Percentiles rank a stretch among this genome's conserved stretches.
Conservation (phyloP, 2,797 vertebrate species). For the Thamnophis elegans region DNA sequence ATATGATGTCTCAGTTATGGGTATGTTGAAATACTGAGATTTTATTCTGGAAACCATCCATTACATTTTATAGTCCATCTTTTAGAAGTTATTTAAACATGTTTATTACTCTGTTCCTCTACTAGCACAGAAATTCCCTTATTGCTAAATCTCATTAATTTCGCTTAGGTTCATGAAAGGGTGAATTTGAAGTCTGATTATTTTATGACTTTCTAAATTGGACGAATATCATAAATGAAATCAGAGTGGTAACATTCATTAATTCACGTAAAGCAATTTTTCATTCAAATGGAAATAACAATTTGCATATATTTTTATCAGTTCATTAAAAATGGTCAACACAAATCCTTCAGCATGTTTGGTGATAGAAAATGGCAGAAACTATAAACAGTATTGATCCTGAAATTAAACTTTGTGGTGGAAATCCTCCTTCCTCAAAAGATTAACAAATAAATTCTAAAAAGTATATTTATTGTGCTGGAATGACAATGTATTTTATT, state of each 20-base stretch:
- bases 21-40: conserved; percentile 71
- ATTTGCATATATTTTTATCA: conserved; percentile 39
- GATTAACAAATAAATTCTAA: conserved; percentile 11
- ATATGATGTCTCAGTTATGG: conserved; percentile 97
- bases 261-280: conserved; percentile 9
- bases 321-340: conserved; percentile 28
- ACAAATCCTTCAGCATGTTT: conserved; percentile 40
- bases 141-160: conserved; percentile 52
- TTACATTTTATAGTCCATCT: conserved; percentile 35
- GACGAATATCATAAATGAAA: conserved; percentile 43
- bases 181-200: conserved; percentile 58
- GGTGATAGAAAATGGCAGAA: conserved; percentile 24
- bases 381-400: not conserved
- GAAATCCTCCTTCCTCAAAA: not conserved
- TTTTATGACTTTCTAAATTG: conserved; percentile 50
- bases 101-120: conserved; percentile 26
- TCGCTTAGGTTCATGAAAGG: conserved; percentile 61
- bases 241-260: conserved; percentile 57
- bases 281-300: conserved; percentile 48
- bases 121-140: conserved; percentile 36
- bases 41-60: conserved; percentile 3
- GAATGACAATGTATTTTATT: not conserved
- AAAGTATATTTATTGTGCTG: not conserved
- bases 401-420: not conserved
- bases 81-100: conserved; percentile 47